Evolutionary conservation across 2,113 vertebrate species (phyloP), one percentile per base, ranked within the genome.

Genomic region (Pseudolaguvia tuberculata): DNA sequence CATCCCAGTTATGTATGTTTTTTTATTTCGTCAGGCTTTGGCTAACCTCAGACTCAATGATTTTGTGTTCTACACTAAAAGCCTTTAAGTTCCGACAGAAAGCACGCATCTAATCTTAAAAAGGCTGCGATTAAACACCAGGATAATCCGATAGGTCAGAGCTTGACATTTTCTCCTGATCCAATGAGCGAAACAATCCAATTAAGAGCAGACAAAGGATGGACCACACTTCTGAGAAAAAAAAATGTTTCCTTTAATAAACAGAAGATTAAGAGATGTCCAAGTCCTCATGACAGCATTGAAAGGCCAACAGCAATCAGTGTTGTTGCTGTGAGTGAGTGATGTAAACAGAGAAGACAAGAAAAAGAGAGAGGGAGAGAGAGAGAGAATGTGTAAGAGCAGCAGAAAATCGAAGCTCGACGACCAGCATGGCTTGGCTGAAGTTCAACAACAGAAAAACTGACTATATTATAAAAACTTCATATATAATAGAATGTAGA

Each of bases 291-390:
- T 23, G 63, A 82, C 47, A 68, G 55, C 72, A 70, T 78, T 35
- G 29, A 82, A 86, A 85, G 81, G 83, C 76, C 78, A 81, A 21
- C n/a, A 29, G 35, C 23, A 72, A 56, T 70, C 55, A 48, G 9
- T 55, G 57, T 70, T 61, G 53, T 61, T 72, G 31, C 70, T 72
- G 27, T 21, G 39, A 29, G 58, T 31, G 66, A 66, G 21, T 39
- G n/a, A 71, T 23, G 8, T 45, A 65, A 25, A 20, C n/a, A n/a
- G n/a, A n/a, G n/a, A n/a, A 39, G 35, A 58, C 5, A 23, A 9
- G 18, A 15, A 39, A 1, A 15, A 42, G 20, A 12, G 4, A 4
- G 7, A 35, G 18, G n/a, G 42, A 2, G 13, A 53, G 23, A 13
- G 9, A n/a, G 2, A 45, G 21, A 63, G 20, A 4, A 61, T 45